These are phyloP conservation scores for Lutraria lutraria DNA, from an alignment of 2,888 invertebrate genomes.

Conservation along the genomic window DNA sequence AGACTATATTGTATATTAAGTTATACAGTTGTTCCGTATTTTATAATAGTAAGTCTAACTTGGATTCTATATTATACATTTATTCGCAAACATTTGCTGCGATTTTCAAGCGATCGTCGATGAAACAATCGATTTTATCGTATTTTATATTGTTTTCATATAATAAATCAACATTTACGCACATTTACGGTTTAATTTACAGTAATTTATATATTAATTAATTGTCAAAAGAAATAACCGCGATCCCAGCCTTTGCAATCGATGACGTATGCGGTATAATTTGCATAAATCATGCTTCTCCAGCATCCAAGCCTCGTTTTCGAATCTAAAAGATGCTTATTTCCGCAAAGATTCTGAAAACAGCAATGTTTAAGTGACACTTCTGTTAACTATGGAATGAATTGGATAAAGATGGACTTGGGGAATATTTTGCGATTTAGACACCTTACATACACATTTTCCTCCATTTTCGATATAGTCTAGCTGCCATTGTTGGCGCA, in stretches of 20 bases:
- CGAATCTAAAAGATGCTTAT: slow-evolving; percentile 74
- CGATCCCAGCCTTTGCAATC: slow-evolving; percentile 34
- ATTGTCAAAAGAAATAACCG: slow-evolving; percentile 19
- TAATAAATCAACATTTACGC: not conserved
- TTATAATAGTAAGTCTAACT: too few relatives aligned
- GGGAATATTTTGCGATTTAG: slow-evolving; percentile 44
- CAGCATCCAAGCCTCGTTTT: slow-evolving; percentile 75
- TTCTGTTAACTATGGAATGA: slow-evolving; percentile 50
- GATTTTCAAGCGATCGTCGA: too few relatives aligned
- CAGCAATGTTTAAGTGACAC: slow-evolving; percentile 37
- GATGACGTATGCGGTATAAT: slow-evolving; percentile 58
- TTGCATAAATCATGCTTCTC: slow-evolving; percentile 74
- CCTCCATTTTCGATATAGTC: slow-evolving; percentile 50
- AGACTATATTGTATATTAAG: too few relatives aligned
- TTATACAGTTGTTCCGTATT: too few relatives aligned
- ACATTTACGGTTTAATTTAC: not conserved
- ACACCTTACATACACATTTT: slow-evolving; percentile 45
- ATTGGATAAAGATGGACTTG: slow-evolving; percentile 63
- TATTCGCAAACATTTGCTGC: too few relatives aligned
- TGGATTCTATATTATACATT: too few relatives aligned
- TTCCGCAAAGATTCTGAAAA: slow-evolving; percentile 72
- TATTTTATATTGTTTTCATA: not conserved
- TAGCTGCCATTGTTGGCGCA: slow-evolving; percentile 62
- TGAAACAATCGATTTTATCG: too few relatives aligned
- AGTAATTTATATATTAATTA: slow-evolving; percentile 25